A percentile compares a stretch with the other conserved stretches of the same genome.
These are phyloP conservation scores for Pararge aegeria DNA, from an alignment of 1,140 invertebrate species.

Conservation along the genomic window DNA sequence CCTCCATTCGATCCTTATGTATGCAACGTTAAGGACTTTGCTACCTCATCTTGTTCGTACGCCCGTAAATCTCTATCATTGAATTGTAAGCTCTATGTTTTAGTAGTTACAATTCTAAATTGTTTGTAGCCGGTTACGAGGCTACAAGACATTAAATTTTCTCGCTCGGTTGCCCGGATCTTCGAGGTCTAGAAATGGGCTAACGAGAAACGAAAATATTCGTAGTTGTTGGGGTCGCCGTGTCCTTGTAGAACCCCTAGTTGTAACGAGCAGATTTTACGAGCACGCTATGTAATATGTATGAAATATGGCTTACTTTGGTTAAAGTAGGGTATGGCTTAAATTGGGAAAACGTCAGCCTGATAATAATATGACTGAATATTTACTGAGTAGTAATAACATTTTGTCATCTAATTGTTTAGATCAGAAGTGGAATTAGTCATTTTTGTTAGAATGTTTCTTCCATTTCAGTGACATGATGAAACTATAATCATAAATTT, in stretches of 20 bases:
- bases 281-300: not conserved
- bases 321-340: not conserved
- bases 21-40: conserved; percentile 8
- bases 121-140: not conserved
- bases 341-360: not conserved
- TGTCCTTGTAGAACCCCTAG: conserved; percentile 4
- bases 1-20: conserved; percentile 10
- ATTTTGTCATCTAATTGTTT: too few species aligned
- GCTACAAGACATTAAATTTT: conserved; percentile 31
- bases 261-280: conserved; percentile 6
- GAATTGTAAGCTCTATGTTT: not conserved
- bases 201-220: conserved; percentile 30
- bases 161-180: conserved; percentile 28
- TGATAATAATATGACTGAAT: not conserved
- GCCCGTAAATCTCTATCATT: not conserved
- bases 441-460: too few species aligned
- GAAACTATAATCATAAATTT: too few species aligned
- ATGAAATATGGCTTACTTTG: not conserved
- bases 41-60: conserved; percentile 2
- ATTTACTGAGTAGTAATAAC: too few species aligned
- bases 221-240: conserved; percentile 14
- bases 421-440: too few species aligned
- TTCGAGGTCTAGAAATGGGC: conserved; percentile 31
- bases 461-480: too few species aligned
- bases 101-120: not conserved